These are phyloP conservation scores for Lasioglossum vierecki DNA, from an alignment of 2,888 invertebrate genomes.

Conservation along the genomic window DNA sequence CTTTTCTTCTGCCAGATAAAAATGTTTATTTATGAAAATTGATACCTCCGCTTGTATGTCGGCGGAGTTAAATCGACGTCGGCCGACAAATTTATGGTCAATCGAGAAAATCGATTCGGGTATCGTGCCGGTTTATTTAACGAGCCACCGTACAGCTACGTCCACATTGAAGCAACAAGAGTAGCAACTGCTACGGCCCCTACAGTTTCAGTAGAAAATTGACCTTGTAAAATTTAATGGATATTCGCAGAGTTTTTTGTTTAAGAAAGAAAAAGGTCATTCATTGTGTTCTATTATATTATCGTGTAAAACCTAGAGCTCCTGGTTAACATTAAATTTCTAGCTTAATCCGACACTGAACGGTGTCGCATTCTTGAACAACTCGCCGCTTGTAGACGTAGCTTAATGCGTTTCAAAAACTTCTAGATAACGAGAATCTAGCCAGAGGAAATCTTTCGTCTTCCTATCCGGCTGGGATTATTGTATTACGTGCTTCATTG, in stretches of 20 bases:
- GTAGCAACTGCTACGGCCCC: no score
- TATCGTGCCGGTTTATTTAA: background rate
- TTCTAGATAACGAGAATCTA: background rate
- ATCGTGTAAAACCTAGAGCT: no score
- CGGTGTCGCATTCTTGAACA: background rate
- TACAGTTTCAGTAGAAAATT: no score
- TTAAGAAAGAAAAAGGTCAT: no score
- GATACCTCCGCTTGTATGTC: constrained; percentile 14
- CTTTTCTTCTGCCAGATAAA: constrained; percentile 10
- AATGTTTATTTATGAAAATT: constrained; percentile 4
- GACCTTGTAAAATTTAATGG: no score
- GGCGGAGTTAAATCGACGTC: constrained; percentile 23
- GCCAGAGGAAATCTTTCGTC: constrained; percentile 20
- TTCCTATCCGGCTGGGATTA: constrained; percentile 25
- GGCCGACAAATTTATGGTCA: constrained; percentile 26
- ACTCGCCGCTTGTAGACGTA: background rate
- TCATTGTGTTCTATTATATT: no score
- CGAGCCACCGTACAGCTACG: background rate
- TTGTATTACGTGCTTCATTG: constrained; percentile 49
- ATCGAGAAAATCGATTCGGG: background rate
- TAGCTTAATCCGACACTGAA: no score
- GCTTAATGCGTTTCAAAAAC: background rate
- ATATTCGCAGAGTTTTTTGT: no score
- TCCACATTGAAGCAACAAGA: background rate
- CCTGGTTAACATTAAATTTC: no score